Conservation (phyloP, 1,140 invertebrate species). For the Diachasmimorpha longicaudata region DNA sequence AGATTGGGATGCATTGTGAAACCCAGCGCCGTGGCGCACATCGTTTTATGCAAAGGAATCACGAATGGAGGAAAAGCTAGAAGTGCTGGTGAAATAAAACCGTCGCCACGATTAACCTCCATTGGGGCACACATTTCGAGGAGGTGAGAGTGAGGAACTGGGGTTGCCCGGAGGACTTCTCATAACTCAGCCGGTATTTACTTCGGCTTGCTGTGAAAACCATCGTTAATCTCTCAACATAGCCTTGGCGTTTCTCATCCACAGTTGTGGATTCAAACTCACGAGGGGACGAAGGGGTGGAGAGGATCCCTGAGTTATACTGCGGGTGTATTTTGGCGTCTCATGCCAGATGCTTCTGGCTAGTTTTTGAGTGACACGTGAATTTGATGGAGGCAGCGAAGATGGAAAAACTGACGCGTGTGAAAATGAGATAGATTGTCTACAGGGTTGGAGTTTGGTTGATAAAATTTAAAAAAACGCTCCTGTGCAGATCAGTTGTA, state of each 20-base stretch:
- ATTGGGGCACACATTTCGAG: slow-evolving; percentile 6
- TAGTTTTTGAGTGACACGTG: background rate
- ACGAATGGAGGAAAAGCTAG: slow-evolving; percentile 53
- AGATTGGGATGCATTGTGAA: slow-evolving; percentile 18
- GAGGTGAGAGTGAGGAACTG: background rate
- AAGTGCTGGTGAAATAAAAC: slow-evolving; percentile 44
- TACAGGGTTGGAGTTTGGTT: background rate
- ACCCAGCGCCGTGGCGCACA: background rate
- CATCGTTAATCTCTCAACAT: slow-evolving; percentile 26
- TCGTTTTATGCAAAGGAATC: slow-evolving; percentile 49
- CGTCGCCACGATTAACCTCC: slow-evolving; percentile 38
- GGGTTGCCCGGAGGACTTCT: background rate
- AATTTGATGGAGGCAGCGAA: background rate
- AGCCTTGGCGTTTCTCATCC: background rate
- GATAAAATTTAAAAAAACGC: too few relatives aligned
- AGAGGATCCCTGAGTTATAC: background rate
- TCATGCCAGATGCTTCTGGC: background rate
- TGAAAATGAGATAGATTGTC: background rate
- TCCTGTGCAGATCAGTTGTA: too few relatives aligned
- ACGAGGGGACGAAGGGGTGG: background rate
- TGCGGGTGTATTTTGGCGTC: background rate
- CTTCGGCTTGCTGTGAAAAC: slow-evolving; percentile 14
- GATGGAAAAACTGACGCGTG: background rate
- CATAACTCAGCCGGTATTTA: slow-evolving; percentile 20
- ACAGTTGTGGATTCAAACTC: background rate